Evolutionary conservation across 2,797 vertebrate genomes (phyloP).

Genomic region (Pangasius larnaudii): DNA sequence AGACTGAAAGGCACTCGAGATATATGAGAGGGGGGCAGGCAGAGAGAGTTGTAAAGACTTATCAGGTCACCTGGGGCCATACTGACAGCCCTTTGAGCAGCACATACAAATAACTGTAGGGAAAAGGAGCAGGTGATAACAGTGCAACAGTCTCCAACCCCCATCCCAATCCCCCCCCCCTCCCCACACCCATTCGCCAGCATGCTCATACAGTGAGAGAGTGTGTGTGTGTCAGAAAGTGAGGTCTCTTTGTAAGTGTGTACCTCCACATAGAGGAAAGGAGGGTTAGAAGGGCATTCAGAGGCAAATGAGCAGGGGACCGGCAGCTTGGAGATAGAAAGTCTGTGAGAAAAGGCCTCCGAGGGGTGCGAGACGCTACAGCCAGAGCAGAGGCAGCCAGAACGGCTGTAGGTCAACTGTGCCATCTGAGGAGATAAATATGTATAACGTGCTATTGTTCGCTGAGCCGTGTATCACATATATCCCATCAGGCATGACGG

Average conservation of each 20-base stretch:
- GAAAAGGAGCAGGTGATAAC: slow-evolving; percentile 65
- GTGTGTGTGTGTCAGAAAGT: slow-evolving; percentile 59
- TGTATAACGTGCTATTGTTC: slow-evolving; percentile 42
- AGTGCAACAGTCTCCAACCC: slow-evolving; percentile 63
- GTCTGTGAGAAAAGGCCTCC: slow-evolving; percentile 46
- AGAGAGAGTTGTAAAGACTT: slow-evolving; percentile 53
- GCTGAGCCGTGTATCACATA: slow-evolving; percentile 1
- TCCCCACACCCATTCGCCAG: slow-evolving; percentile 44
- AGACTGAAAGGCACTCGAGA: slow-evolving; percentile 43
- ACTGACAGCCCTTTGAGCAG: slow-evolving; percentile 57
- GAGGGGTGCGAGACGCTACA: slow-evolving; percentile 34
- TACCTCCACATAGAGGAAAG: slow-evolving; percentile 57
- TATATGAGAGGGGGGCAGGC: slow-evolving; percentile 45
- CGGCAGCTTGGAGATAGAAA: slow-evolving; percentile 52
- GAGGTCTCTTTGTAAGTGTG: slow-evolving; percentile 58
- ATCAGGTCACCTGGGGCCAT: slow-evolving; percentile 50
- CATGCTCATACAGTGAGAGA: slow-evolving; percentile 59
- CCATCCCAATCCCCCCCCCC: not conserved
- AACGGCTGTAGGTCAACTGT: slow-evolving; percentile 37
- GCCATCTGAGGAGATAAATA: slow-evolving; percentile 41
- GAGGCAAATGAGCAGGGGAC: slow-evolving; percentile 62
- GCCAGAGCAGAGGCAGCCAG: slow-evolving; percentile 29
- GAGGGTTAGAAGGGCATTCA: slow-evolving; percentile 62
- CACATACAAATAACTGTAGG: slow-evolving; percentile 61
- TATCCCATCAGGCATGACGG: slow-evolving; percentile 42